Evolutionary conservation across 1,140 invertebrate genomes (phyloP).

Genomic region (Brachionus rotundiformis): DNA sequence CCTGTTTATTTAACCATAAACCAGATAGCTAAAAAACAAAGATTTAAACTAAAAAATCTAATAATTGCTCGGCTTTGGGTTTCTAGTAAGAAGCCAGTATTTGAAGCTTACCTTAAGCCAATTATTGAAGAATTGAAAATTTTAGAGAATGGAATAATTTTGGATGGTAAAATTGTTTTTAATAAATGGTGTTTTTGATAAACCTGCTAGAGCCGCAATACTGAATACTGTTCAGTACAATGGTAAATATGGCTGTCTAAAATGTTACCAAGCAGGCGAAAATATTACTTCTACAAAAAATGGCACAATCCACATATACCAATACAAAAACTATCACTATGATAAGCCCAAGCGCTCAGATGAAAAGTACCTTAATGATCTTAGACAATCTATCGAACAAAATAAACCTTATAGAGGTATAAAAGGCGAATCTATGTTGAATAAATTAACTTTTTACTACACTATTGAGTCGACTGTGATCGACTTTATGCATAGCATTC

Average conservation of each 20-base stretch:
- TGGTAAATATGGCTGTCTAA: not conserved
- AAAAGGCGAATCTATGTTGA: not conserved
- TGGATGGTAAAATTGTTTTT: not conserved
- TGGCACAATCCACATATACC: not conserved
- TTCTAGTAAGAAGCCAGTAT: not conserved
- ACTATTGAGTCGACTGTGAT: not conserved
- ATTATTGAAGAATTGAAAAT: not conserved
- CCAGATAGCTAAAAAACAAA: not conserved
- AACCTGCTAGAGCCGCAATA: slow-evolving; percentile 15
- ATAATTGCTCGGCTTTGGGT: not conserved
- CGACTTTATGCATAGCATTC: slow-evolving; percentile 29
- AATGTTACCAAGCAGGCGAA: not conserved
- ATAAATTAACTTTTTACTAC: not conserved
- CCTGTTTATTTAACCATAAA: slow-evolving; percentile 21
- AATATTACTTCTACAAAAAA: not conserved
- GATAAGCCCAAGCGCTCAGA: not conserved
- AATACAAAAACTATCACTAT: not conserved
- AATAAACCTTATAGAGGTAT: not conserved
- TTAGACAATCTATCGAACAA: not conserved
- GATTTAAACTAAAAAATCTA: slow-evolving; percentile 16
- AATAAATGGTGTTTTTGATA: not conserved
- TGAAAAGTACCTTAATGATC: not conserved
- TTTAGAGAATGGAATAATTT: not conserved
- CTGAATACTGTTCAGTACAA: not conserved
- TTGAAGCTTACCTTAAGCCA: not conserved